Conservation (phyloP, 2,797 vertebrate genomes). For the Sebastes nivosus region DNA sequence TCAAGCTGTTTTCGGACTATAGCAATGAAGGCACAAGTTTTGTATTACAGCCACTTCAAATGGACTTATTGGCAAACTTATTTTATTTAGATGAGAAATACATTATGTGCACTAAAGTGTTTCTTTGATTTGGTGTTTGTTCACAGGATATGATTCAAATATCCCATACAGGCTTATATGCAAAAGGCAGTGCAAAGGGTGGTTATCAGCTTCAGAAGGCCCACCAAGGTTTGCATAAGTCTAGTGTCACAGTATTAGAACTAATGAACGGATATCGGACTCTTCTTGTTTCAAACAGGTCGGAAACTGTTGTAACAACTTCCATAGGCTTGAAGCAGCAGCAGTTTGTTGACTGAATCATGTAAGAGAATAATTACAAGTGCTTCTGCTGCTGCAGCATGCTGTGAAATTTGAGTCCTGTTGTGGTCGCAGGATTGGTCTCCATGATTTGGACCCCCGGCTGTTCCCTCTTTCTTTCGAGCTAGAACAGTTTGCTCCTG, state of each 20-base stretch:
- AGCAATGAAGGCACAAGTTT: too few species aligned
- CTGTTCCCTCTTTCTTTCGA: background rate
- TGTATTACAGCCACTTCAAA: too few species aligned
- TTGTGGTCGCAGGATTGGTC: constrained; percentile 15
- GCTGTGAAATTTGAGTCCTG: background rate
- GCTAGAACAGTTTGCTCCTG: constrained; percentile 12
- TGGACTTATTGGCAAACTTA: too few species aligned
- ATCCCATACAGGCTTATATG: background rate
- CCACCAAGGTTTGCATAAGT: background rate
- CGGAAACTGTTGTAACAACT: background rate
- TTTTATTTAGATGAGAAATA: too few species aligned
- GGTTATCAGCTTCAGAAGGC: background rate
- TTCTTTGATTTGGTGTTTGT: too few species aligned
- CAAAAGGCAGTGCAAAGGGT: background rate
- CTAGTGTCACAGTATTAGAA: background rate
- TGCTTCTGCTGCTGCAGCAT: background rate
- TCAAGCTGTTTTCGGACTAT: too few species aligned
- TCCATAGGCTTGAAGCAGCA: background rate
- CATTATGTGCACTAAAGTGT: too few species aligned
- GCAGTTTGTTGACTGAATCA: background rate
- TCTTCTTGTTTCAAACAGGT: background rate
- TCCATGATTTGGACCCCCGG: background rate
- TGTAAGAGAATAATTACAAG: background rate
- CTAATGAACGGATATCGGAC: background rate
- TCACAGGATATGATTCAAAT: too few species aligned